Evolutionary conservation across 53 echinoderm and acorn worm genomes (phyloP).

Genomic region (Crossaster papposus): DNA sequence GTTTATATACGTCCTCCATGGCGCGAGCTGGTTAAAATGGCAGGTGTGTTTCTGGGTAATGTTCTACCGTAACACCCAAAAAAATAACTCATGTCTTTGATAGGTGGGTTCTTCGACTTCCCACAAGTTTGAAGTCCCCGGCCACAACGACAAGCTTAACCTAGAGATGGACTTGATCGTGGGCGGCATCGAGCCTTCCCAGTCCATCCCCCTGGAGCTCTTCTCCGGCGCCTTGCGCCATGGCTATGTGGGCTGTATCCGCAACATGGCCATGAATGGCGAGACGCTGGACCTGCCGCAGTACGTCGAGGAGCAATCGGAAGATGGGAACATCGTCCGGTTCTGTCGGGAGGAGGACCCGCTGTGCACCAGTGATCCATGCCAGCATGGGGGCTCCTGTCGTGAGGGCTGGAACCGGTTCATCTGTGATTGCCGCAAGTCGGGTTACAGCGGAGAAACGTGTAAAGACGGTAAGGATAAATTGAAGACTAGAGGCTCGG

Average conservation of each 20-base stretch:
- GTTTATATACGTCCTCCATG: too few relatives aligned
- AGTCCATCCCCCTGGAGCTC: conserved; percentile 78
- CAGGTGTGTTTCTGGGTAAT: too few relatives aligned
- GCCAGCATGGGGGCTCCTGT: conserved; percentile 84
- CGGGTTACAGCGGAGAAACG: conserved; percentile 85
- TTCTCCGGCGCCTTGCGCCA: conserved; percentile 75
- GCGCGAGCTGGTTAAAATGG: too few relatives aligned
- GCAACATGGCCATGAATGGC: conserved; percentile 86
- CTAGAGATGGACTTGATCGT: conserved; percentile 79
- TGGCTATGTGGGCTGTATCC: conserved; percentile 94
- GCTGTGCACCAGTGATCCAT: conserved; percentile 71
- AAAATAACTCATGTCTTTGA: not conserved
- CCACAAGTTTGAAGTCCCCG: conserved; percentile 73
- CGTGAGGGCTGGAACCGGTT: conserved; percentile 97
- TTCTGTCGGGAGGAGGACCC: conserved; percentile 80
- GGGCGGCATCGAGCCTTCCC: conserved; percentile 81
- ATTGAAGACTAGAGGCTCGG: not conserved
- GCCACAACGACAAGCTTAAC: conserved; percentile 78
- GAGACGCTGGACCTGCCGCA: conserved; percentile 72
- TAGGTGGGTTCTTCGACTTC: conserved; percentile 54
- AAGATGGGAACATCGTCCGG: conserved; percentile 64
- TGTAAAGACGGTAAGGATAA: conserved; percentile 90
- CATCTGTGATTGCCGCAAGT: conserved; percentile 93
- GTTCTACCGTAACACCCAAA: not conserved
- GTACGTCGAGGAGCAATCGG: conserved; percentile 67